Base-by-base conservation (phyloP, 2,888 invertebrate species). In the Aelia acuminata region DNA sequence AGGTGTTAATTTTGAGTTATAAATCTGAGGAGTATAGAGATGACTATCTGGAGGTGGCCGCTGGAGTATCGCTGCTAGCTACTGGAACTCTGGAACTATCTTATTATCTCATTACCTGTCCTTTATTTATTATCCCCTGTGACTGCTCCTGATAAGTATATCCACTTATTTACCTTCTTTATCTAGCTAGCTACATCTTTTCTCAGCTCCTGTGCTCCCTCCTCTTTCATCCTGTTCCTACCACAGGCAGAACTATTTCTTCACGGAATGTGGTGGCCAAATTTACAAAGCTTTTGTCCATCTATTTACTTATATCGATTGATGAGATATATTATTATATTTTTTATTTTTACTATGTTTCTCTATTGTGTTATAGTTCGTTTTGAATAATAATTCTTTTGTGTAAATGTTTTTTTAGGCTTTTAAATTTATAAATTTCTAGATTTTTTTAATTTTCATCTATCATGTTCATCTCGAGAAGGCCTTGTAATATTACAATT, bases 1-100 rank as follows among this genome's bases (percentile, higher is more conserved):
- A 87, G 87, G 87, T 87, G 87, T 87, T 87, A 87, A 87, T 87
- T 87, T 87, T 70, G 43, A 39, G 87, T 70, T 87, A 87, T 87
- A 87, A 87, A 87, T 87, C 85, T 57, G 70, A 57, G 39, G 35
- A 22, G 3, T 4, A n/a, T 15, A 39, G 50, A 84, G 85, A 85
- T 85, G 49, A 39, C 53, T 53, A 85, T 85, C 85, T 85, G 13
- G 20, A 4, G 22, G 18, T n/a, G n/a, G 57, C 47, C 70, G 39
- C n/a, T 39, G 85, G 75, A 43, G 49, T 70, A 20, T 70, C 8
- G 35, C 63, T 57, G 39, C 53, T 13, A 70, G 87, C 53, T 87
- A 87, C 57, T 43, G 57, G 31, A 87, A 43, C 63, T 70, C 18
- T 35, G 22, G 31, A 26, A 4, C 86, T 85, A 35, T 50, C 43